A percentile compares a stretch with the other conserved stretches of the same genome.
phyloP scores from a whole-genome alignment of 92 coral and sea anemone species.

The Parazoanthus darwini region DNA sequence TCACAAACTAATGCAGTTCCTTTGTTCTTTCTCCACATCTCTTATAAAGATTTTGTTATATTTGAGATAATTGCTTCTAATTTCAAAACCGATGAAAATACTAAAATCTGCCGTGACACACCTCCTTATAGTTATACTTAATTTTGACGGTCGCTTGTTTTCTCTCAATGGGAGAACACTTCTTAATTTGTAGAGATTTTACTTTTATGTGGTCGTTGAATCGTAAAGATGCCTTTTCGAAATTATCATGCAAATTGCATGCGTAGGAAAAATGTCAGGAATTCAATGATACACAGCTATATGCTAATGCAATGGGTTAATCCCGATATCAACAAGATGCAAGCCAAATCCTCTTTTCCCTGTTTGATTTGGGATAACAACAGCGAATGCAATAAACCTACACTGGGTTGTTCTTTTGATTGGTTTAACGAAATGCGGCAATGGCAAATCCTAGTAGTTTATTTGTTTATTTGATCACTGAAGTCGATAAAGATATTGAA shows the following conservation, averaged over 20 bases:
- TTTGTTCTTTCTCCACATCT: no score
- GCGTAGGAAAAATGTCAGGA: conserved; percentile 33
- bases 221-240: background rate
- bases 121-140: no score
- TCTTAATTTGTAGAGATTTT: background rate
- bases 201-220: background rate
- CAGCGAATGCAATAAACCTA: conserved; percentile 18
- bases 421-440: conserved; percentile 1
- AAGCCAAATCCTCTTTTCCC: conserved; percentile 14
- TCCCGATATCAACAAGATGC: background rate
- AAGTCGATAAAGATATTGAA: background rate
- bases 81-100: background rate
- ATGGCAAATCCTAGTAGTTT: background rate
- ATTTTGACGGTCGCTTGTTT: background rate
- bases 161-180: background rate
- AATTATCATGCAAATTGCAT: background rate
- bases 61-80: no score
- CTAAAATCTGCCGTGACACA: no score
- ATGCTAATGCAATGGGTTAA: background rate
- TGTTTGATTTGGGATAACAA: background rate
- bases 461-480: background rate
- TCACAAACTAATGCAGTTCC: no score
- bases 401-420: background rate
- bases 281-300: background rate
- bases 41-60: no score